phyloP scores from a whole-genome alignment of 2,888 invertebrate species.

The Aleiodes testaceus region DNA sequence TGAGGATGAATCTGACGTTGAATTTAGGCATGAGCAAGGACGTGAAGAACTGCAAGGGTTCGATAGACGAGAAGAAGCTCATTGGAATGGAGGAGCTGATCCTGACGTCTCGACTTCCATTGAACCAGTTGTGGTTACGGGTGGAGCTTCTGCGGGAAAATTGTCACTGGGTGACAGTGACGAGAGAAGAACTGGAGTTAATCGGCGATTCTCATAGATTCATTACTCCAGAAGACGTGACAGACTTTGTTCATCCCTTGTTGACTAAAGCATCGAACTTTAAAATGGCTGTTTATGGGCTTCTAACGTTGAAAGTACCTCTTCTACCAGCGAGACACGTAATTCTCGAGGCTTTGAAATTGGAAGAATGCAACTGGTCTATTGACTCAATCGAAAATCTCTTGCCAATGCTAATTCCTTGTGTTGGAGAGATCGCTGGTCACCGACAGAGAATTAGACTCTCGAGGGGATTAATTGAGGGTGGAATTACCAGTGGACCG shows the following conservation, averaged over 20 bases:
- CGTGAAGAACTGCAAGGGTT: constrained; percentile 57
- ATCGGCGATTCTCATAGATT: constrained; percentile 80
- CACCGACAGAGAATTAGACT: constrained; percentile 56
- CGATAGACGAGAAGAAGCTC: constrained; percentile 73
- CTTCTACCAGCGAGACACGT: constrained; percentile 73
- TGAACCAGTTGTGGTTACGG: constrained; percentile 83
- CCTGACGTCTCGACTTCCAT: constrained; percentile 79
- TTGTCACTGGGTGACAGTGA: constrained; percentile 80
- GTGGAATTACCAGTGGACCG: constrained; percentile 76
- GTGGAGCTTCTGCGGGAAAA: constrained; percentile 83
- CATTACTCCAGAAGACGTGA: constrained; percentile 78
- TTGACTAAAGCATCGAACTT: constrained; percentile 76
- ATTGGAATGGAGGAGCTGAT: constrained; percentile 79
- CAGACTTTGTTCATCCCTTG: constrained; percentile 82
- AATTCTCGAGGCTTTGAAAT: constrained; percentile 59
- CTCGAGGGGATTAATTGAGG: constrained; percentile 62
- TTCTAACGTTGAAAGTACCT: constrained; percentile 78
- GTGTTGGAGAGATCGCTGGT: constrained; percentile 60
- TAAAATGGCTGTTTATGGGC: constrained; percentile 77
- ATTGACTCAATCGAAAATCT: constrained; percentile 64
- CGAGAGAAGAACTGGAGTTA: constrained; percentile 71
- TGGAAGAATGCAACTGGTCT: constrained; percentile 62
- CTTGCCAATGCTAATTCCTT: constrained; percentile 64
- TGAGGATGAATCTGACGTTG: constrained; percentile 81
- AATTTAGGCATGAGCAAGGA: constrained; percentile 74